Evolutionary conservation across 2,797 vertebrate species (phyloP), one percentile per base, ranked within the genome.

Genomic region (Lithobates pipiens): DNA sequence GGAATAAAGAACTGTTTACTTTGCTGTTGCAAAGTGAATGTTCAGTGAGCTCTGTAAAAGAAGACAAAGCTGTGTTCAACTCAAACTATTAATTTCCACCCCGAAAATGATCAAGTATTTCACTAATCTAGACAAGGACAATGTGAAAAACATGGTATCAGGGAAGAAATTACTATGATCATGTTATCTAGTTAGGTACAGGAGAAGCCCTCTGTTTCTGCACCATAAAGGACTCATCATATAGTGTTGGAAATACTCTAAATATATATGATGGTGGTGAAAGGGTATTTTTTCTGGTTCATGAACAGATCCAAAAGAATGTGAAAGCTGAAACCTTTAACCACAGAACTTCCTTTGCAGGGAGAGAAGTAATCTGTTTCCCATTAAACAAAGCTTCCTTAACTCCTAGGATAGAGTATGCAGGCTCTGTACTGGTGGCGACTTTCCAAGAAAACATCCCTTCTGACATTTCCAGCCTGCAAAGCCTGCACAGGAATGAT

Each of bases 261-360:
- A 82, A 86, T 78, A 74, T 69, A 87, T 79, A 76, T 80, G 85
- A 83, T 87, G 39, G 85, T 87, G 75, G 85, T 83, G 85, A 87
- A 86, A 87, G 85, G 57, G 80, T 70, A 83, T 83, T 87, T 86
- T 86, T 75, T 78, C 85, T 87, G 85, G 80, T 87, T 79, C 81
- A 83, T 74, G 85, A 87, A 87, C 85, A 83, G 91, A 79, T 82
- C 91, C 89, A 91, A 91, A 91, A 93, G 92, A 91, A 93, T 91
- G 92, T 94, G 93, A 94, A 95, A 95, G 91, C 91, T 93, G 92
- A 95, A 93, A 94, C 94, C 92, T 93, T 91, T 89, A 93, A 90
- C 91, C 90, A 92, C 92, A 93, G 91, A 91, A 90, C 89, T 93
- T 89, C 89, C 92, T 90, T 90, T 90, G 90, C 88, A 86, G 89